Evolutionary conservation across 2,113 vertebrate species (phyloP), one percentile per base, ranked within the genome.

Genomic region (Oriolus oriolus): DNA sequence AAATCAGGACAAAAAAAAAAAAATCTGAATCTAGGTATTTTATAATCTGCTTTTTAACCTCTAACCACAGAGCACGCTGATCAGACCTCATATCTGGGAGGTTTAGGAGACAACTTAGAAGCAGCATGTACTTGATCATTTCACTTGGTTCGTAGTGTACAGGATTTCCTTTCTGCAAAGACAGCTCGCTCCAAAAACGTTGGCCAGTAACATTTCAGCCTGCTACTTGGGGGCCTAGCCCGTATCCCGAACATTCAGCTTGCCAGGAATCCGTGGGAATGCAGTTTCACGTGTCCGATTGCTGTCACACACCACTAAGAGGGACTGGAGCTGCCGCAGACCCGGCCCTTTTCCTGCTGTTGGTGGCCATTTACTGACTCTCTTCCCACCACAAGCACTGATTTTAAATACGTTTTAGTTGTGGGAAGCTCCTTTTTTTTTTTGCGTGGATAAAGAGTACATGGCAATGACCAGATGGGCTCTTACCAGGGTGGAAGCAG

Each of bases 31-130:
- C 98, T 98, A 99, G 98, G 98, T 98, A 98, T 99, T 99, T 99
- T 98, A 97, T 98, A 98, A 98, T 98, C 98, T 98, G 98, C 98
- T 98, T 99, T 99, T 98, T 98, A 98, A 98, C 98, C 98, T 99
- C 98, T 98, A 98, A 98, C 98, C 98, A 98, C 98, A 98, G 98
- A 98, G 98, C 98, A 98, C 98, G 98, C 98, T 98, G 98, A 98
- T 98, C 98, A 99, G 98, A 98, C 98, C 98, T 98, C 98, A 98
- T 98, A 98, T 98, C 96, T 98, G n/a, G 98, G 98, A 98, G 98
- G 97, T 97, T 97, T 98, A 96, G 98, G 98, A 98, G 98, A 98
- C 98, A 98, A 98, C 98, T 98, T 98, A 98, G 98, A 98, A 98
- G 96, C 97, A 94, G 97, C 97, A 95, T 96, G 97, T 98, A 97